phyloP scores from a whole-genome alignment of 2,797 vertebrate species.

The Fistularia tabacaria region DNA sequence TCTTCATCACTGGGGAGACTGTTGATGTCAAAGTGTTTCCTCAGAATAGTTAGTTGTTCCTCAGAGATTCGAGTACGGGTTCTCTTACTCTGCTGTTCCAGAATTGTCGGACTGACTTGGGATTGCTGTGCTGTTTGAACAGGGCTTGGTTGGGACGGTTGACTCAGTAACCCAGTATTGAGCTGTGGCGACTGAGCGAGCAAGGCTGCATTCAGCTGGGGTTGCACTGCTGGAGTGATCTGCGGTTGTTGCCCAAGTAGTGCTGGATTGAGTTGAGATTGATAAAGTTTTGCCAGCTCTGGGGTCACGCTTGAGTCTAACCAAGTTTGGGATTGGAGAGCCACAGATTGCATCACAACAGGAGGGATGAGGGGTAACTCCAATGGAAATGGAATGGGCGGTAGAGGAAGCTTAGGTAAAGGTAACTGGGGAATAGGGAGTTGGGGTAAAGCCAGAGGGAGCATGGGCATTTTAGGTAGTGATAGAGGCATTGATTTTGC shows the following conservation, averaged over 20 bases:
- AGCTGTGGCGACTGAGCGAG: constrained; percentile 57
- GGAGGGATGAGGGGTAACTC: constrained; percentile 91
- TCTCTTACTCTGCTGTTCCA: constrained; percentile 90
- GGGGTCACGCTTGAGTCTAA: constrained; percentile 83
- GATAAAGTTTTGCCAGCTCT: constrained; percentile 91
- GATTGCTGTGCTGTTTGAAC: constrained; percentile 55
- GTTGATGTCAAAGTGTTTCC: constrained; percentile 97
- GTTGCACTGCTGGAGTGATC: constrained; percentile 50
- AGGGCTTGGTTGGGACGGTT: constrained; percentile 53
- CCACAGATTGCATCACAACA: constrained; percentile 92
- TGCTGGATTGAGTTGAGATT: constrained; percentile 82
- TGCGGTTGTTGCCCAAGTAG: constrained; percentile 62
- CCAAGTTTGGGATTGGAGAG: constrained; percentile 84
- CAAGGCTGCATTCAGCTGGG: constrained; percentile 57
- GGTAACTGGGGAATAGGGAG: constrained; percentile 54
- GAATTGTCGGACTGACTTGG: constrained; percentile 80
- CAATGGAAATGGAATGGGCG: constrained; percentile 88
- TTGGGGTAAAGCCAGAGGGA: constrained; percentile 58
- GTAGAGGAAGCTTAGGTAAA: constrained; percentile 72
- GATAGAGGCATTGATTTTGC: constrained; percentile 42
- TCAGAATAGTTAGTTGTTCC: constrained; percentile 88
- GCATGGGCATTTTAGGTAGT: constrained; percentile 62
- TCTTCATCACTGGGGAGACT: constrained; percentile 97
- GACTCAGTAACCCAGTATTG: constrained; percentile 48
- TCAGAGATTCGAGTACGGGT: constrained; percentile 94